Conservation (phyloP, 2,888 invertebrate species). For the Caenorhabditis sp. region DNA sequence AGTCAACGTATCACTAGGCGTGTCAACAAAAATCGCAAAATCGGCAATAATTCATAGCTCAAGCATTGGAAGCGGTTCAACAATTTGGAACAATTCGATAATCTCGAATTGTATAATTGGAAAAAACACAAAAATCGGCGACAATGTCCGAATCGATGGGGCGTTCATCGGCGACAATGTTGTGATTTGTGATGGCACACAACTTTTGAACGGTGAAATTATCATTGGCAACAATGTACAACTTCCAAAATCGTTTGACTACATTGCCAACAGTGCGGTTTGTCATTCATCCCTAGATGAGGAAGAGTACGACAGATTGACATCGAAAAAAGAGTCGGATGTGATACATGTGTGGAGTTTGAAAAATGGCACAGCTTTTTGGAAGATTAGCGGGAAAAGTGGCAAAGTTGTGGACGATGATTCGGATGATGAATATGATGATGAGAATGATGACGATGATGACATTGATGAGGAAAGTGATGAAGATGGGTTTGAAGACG, state of each 20-base stretch:
- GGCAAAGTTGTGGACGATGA: slow-evolving; percentile 5
- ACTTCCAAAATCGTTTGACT: slow-evolving; percentile 5
- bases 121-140: slow-evolving; percentile 36
- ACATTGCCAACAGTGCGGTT: not conserved
- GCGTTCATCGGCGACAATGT: slow-evolving; percentile 36
- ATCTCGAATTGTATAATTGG: slow-evolving; percentile 37
- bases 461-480: slow-evolving; percentile 11
- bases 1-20: slow-evolving; percentile 31
- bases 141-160: slow-evolving; percentile 24
- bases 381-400: slow-evolving; percentile 18
- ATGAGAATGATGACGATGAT: slow-evolving; percentile 18
- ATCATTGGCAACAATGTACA: slow-evolving; percentile 39
- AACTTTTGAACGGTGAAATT: slow-evolving; percentile 6
- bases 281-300: slow-evolving; percentile 2
- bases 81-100: slow-evolving; percentile 18
- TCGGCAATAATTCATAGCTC: slow-evolving; percentile 18
- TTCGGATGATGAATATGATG: not conserved
- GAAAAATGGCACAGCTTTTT: slow-evolving; percentile 14
- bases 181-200: slow-evolving; percentile 22
- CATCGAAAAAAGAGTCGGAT: slow-evolving; percentile 4
- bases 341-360: slow-evolving; percentile 4
- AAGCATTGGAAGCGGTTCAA: slow-evolving; percentile 19
- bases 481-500: slow-evolving; percentile 9
- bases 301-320: slow-evolving; percentile 19
- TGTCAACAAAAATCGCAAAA: slow-evolving; percentile 10